Evolutionary conservation across 2,888 invertebrate species (phyloP), one percentile per base, ranked within the genome.

Genomic region (Epinotia nisella): DNA sequence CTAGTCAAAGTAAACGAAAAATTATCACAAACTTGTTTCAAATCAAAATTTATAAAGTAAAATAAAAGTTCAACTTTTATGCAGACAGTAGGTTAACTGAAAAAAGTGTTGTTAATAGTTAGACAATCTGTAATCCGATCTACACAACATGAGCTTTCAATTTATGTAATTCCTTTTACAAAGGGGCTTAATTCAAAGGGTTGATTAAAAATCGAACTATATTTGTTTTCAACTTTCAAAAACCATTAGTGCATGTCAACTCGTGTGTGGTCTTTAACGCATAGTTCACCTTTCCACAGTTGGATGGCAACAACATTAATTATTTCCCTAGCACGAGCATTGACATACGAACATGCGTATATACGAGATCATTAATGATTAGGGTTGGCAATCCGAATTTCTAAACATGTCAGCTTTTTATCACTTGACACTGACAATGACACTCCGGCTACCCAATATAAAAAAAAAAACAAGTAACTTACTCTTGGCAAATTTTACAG

Each of bases 311-410:
- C 61, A 72, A 67, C 72, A 72, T 72, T 62, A 72, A 72, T 72
- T 72, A 72, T 72, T 67, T 68, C 67, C 67, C 61, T 72, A 39
- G 71, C 24, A 66, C 67, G 56, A 58, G 41, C 67, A 72, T 68
- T 72, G 67, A 72, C 72, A 72, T 45, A 72, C 61, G 60, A 67
- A 71, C 71, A 67, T 35, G 66, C 71, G 71, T 72, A 68, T 21
- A 62, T 68, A 68, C 56, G 67, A 35, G 67, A 72, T 72, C 67
- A 72, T 72, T 72, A 72, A 60, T 68, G 72, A 53, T 13, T 72
- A 72, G 72, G 72, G 72, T 68, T 72, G 72, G 3, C 62, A 15
- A 13, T 11, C n/a, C 3, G 58, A n/a, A 19, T 21, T 55, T 55
- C 29, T 59, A 59, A 71, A 19, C 51, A 19, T 17, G 19, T 17